Base-by-base conservation (phyloP, 2,888 invertebrate species). In the Drosophila rellima region DNA sequence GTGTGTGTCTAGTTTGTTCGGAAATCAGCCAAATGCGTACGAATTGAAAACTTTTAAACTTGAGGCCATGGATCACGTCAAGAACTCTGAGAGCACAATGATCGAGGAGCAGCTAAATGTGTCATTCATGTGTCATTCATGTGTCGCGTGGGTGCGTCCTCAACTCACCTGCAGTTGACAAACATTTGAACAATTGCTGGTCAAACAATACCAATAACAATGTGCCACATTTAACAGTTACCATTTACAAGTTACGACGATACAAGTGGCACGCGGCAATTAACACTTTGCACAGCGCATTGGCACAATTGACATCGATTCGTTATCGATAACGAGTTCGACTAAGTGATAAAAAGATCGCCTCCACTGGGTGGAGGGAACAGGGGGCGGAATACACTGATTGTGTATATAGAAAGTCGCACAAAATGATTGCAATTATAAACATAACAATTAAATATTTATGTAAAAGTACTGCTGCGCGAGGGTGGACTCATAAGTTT, bases 1-100 rank as follows among this genome's bases (percentile, higher is more conserved):
- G 10, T 26, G 10, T 8, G 15, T 15, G 15, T 26, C 7, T 20
- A 7, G 17, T 50, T 67, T 55, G 37, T 51, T 64, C 69, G 39
- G 63, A 69, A 81, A 82, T 75, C 68, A 76, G 86, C 87, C 83
- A 83, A 86, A 85, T 71, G 76, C 66, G 66, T 52, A 57, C 56
- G 51, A 85, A 80, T 72, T 81, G 77, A 66, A 80, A 82, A 82
- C 60, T 79, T 78, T 70, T 69, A 17, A 39, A 42, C 40, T 29
- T 23, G 29, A 33, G 31, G n/a, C 26, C 56, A 35, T 35, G 55
- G 26, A 37, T 31, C 35, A 18, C 18, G 17, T 45, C 48, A 51
- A 72, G 69, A 68, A 65, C 57, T 37, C 45, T 20, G 35, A 26
- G 29, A 10, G 11, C 23, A 26, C 26, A 15, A 15, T 17, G 26